Percentiles rank a stretch among this genome's conserved stretches.
phyloP scores from a whole-genome alignment of 2,797 vertebrate species.

The Astyanax mexicanus region DNA sequence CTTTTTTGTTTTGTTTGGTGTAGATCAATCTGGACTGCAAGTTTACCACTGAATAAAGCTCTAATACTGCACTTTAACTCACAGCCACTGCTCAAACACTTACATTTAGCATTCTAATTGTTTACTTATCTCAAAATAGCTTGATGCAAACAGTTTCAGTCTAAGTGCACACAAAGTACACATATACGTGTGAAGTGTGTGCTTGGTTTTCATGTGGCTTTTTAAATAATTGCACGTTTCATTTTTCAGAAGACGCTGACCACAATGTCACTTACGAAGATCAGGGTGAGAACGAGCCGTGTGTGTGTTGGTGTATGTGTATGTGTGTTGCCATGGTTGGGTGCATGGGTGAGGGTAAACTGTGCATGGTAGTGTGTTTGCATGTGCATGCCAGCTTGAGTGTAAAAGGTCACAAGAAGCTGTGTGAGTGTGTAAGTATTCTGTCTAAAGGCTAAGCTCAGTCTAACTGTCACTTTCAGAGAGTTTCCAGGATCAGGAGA shows the following conservation, averaged over 20 bases:
- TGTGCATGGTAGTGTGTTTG: neutral
- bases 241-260: constrained; percentile 5
- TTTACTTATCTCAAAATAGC: too few relatives aligned
- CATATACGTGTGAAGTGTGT: too few relatives aligned
- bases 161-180: too few relatives aligned
- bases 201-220: neutral
- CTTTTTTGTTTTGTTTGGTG: too few relatives aligned
- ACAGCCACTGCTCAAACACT: too few relatives aligned
- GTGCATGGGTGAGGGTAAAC: too few relatives aligned
- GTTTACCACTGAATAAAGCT: too few relatives aligned
- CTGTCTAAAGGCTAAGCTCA: neutral
- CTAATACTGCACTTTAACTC: too few relatives aligned
- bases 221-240: neutral
- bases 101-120: too few relatives aligned
- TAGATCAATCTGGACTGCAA: too few relatives aligned
- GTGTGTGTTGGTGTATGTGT: neutral
- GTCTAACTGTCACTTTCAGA: constrained; percentile 56
- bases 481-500: constrained; percentile 58
- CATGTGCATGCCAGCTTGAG: neutral
- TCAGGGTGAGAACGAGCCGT: constrained; percentile 25
- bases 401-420: neutral
- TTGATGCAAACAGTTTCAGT: too few relatives aligned
- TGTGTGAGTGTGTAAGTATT: neutral
- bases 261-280: neutral
- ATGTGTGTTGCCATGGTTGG: too few relatives aligned